Conservation (phyloP, 2,113 vertebrate genomes). For the Sprattus sprattus region DNA sequence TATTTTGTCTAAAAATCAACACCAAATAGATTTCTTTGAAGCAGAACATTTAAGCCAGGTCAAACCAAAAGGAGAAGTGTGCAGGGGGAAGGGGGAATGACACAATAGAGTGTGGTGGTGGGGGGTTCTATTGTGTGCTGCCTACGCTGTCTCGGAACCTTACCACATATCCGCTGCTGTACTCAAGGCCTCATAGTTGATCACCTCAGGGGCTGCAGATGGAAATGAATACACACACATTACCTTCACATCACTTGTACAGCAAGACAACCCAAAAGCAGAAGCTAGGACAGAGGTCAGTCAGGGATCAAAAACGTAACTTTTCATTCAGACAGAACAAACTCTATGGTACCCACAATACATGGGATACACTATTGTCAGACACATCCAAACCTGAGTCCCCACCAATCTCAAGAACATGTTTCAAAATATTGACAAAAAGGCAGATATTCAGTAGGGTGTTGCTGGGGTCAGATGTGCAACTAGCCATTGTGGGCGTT, state of each 20-base stretch:
- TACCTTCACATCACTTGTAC: not conserved
- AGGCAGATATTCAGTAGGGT: not conserved
- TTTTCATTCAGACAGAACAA: not conserved
- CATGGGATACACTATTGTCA: not conserved
- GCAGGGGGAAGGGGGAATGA: not conserved
- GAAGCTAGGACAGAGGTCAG: not conserved
- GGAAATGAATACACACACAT: not conserved
- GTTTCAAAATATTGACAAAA: not conserved
- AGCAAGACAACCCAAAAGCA: not conserved
- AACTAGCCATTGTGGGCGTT: not conserved
- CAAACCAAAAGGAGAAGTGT: not conserved
- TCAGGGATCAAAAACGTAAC: not conserved
- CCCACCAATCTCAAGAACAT: not conserved
- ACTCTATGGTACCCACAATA: not conserved
- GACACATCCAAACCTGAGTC: not conserved
- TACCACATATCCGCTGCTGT: constrained; percentile 41
- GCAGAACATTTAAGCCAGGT: not conserved
- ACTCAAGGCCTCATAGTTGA: constrained; percentile 60
- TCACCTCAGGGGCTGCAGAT: constrained; percentile 58
- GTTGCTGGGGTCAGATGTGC: not conserved
- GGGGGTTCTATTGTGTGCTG: not conserved
- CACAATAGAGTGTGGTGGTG: not conserved
- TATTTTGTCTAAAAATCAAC: too few species aligned
- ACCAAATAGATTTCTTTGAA: not conserved
- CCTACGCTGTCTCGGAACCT: not conserved